Base-by-base conservation (phyloP, 2,113 vertebrate species). In the Boulengeromyrus knoepffleri region DNA sequence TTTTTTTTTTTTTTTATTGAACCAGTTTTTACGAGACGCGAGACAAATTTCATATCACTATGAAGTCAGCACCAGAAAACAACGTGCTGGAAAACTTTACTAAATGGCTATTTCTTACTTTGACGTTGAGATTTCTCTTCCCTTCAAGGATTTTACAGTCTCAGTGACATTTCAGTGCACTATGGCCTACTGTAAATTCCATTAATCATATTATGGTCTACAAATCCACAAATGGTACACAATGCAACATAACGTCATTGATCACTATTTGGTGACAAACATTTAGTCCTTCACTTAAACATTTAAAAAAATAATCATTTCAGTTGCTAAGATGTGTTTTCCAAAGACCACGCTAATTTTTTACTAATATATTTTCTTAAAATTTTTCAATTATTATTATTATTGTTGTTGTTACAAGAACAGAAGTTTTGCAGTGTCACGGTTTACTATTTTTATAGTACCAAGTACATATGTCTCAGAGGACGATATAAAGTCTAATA, bases 161-260 rank as follows among this genome's bases (percentile, higher is more conserved):
- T 36, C 7, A 49, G 86, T 56, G 53, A 86, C 83, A 91, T 87
- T 45, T 42, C 46, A 77, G 24, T 42, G 46, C 47, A 87, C 80
- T 27, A 4, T 27, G 10, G n/a, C 66, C 15, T 47, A 47, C 52
- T 89, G 88, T 77, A 89, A 77, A 56, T 87, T 74, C 39, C 53
- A 87, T 89, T 88, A 88, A 88, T 89, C 24, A 89, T 88, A 24
- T 62, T 45, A n/a, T 19, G 45, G 66, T 27, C 3, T 10, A 15
- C 66, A 49, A 50, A 88, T 88, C n/a, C n/a, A 12, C 83, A 47
- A 49, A 36, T 52, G 6, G 21, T 58, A 56, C 50, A 50, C 2
- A 49, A 89, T 87, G 85, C 70, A 85, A 77, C 58, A 70, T 53
- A 85, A 74, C 58, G 21, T 53, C 42, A 87, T 83, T 36, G 50